Base-by-base conservation (phyloP, 2,888 invertebrate genomes). In the Anthophora plumipes region DNA sequence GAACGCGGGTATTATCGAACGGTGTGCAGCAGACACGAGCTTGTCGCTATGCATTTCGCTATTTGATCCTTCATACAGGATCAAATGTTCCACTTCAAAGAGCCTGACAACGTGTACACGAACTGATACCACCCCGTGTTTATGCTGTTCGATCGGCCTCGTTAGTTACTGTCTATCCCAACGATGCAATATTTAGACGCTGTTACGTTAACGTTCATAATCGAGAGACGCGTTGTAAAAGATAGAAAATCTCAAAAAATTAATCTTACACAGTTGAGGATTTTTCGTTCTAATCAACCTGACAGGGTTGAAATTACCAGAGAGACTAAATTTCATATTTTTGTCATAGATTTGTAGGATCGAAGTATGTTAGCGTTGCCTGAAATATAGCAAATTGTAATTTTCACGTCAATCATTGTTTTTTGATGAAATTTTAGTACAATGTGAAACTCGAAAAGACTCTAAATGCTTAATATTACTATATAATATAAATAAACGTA, bases 61-160 rank as follows among this genome's bases (percentile, higher is more conserved):
- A 74, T 68, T 74, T 69, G 74, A 80, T 82, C 71, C 66, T 31
- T 39, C 57, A 5, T 54, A 57, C 46, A 50, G 69, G 70, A 60
- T 75, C 73, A 67, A 80, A 75, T 80, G 75, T 71, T 75, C 37
- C 75, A 61, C 71, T 74, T 82, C 80, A 75, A 80, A 82, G 77
- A 71, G 60, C 39, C 66, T 46, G n/a, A 22, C 46, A 46, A 52
- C 67, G 67, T 46, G 46, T 31, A 61, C 55, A 64, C 46, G 22
- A 43, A 22, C 41, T 46, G 41, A 55, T 61, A 48, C 54, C 46
- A 43, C 25, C 39, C 59, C 37, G 31, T 46, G 69, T 78, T 78
- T 78, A 66, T 46, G 73, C 59, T 46, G 37, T 17, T 63, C 39
- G 55, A 63, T 68, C 67, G 52, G 43, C 9, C 52, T 59, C 31